These are phyloP conservation scores for Stichodactyla helianthus DNA, from an alignment of 64 coral and sea anemone species.

Conservation along the genomic window DNA sequence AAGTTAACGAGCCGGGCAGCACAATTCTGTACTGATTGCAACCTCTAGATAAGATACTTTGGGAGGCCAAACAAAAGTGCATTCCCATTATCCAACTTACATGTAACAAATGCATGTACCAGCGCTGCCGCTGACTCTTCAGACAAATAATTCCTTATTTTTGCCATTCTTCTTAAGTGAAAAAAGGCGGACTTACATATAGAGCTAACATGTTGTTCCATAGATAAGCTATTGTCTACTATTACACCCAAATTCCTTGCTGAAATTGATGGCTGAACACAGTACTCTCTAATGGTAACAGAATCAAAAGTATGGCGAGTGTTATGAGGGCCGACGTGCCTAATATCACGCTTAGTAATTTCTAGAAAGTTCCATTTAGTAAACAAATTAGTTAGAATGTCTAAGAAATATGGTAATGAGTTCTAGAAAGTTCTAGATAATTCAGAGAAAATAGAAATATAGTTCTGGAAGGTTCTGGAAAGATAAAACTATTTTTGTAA, in stretches of 20 bases:
- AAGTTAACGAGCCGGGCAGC: neutral
- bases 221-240: neutral
- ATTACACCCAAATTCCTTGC: conserved; percentile 5
- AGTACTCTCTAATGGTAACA: neutral
- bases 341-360: too few relatives aligned
- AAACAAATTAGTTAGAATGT: too few relatives aligned
- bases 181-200: conserved; percentile 13
- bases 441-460: too few relatives aligned
- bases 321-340: too few relatives aligned
- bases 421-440: too few relatives aligned
- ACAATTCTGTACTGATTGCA: neutral
- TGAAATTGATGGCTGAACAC: neutral
- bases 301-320: too few relatives aligned
- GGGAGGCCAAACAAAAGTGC: conserved; percentile 2
- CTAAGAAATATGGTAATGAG: too few relatives aligned
- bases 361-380: too few relatives aligned
- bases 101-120: conserved; percentile 7
- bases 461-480: too few relatives aligned
- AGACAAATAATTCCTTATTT: neutral
- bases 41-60: neutral
- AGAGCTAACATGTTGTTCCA: neutral
- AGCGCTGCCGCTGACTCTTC: neutral
- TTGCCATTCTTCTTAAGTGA: conserved; percentile 5
- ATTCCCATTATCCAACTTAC: conserved; percentile 2
- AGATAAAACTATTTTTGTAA: too few relatives aligned